Evolutionary conservation across 2,888 invertebrate genomes (phyloP).

Genomic region (Drepanosiphum platanoidis): DNA sequence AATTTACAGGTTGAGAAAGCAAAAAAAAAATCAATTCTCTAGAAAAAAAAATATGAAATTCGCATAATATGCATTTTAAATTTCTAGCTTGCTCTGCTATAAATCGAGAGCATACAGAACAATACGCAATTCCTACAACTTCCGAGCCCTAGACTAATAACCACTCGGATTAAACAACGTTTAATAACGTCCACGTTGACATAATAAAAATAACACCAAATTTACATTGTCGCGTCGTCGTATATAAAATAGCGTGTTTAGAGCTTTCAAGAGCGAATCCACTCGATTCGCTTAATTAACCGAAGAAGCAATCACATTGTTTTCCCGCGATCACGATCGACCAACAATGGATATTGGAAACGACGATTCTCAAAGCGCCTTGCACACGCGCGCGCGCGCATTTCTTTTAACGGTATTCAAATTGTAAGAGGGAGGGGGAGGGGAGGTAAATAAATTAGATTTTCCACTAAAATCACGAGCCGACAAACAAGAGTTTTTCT

Average conservation of each 20-base stretch:
- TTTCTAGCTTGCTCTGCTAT: no score
- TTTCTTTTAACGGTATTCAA: constrained; percentile 41
- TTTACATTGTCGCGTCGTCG: no score
- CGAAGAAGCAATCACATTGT: constrained; percentile 1
- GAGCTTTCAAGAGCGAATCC: background rate
- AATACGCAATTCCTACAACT: no score
- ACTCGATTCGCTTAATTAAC: constrained; percentile 14
- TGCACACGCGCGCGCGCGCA: background rate
- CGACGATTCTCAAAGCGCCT: constrained; percentile 1
- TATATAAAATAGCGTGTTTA: background rate
- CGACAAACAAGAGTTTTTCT: background rate
- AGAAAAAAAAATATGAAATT: no score
- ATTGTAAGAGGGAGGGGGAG: background rate
- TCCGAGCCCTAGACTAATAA: no score
- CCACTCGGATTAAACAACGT: no score
- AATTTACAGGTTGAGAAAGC: no score
- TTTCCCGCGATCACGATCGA: constrained; percentile 30
- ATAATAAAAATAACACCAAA: no score
- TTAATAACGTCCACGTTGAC: no score
- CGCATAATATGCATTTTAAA: no score
- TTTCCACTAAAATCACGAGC: constrained; percentile 1
- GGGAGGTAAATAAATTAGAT: constrained; percentile 13
- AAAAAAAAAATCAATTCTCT: no score
- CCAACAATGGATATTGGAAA: constrained; percentile 38
- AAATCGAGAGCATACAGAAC: no score